Evolutionary conservation across 2,797 vertebrate genomes (phyloP).

Genomic region (Bradypodion ventrale): DNA sequence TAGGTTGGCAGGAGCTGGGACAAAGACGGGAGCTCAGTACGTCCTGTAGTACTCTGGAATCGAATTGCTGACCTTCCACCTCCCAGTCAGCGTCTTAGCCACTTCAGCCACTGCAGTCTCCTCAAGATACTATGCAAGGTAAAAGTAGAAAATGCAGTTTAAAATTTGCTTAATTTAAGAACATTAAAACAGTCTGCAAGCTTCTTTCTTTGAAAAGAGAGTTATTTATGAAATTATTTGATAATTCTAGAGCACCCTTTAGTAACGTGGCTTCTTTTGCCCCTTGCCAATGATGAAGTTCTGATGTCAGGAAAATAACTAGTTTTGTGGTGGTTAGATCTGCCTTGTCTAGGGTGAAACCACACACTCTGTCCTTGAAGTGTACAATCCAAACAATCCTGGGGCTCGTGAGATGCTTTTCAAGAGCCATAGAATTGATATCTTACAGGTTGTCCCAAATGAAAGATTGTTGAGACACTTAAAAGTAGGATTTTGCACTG

Average conservation of each 20-base stretch:
- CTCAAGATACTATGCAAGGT: not conserved
- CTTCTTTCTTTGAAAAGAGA: not conserved
- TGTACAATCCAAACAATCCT: not conserved
- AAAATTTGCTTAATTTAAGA: not conserved
- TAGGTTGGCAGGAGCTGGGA: too few relatives aligned
- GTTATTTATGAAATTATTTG: not conserved
- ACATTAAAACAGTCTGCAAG: not conserved
- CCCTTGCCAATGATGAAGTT: not conserved
- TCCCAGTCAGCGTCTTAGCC: too few relatives aligned
- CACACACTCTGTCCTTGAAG: not conserved
- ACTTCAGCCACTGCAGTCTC: too few relatives aligned
- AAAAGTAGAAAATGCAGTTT: not conserved
- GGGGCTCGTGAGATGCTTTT: too few relatives aligned
- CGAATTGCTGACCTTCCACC: too few relatives aligned
- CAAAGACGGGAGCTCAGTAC: too few relatives aligned
- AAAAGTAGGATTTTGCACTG: not conserved
- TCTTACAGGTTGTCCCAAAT: not conserved
- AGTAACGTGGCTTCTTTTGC: not conserved
- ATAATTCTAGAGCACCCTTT: not conserved
- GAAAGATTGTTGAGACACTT: not conserved
- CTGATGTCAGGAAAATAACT: not conserved
- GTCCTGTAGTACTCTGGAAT: too few relatives aligned
- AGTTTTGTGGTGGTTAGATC: not conserved
- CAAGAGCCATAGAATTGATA: too few relatives aligned
- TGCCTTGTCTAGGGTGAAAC: not conserved